Percentiles rank a stretch among this genome's conserved stretches.
Evolutionary conservation across 2,113 vertebrate species (phyloP).

Genomic region (Pelecanoides urinatrix): DNA sequence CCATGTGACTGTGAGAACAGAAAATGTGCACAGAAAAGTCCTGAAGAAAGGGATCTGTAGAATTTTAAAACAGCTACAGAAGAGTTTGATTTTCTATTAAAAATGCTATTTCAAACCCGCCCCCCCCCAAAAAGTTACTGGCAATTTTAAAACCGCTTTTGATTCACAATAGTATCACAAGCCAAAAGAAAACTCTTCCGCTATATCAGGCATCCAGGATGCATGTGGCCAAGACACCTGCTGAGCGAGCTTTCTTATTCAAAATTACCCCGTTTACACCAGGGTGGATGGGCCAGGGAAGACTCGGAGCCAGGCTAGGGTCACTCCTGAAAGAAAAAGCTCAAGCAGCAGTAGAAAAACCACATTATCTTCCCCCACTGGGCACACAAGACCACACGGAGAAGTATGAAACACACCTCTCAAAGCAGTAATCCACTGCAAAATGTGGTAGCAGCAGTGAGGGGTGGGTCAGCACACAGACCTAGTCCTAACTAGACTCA

Average conservation of each 20-base stretch:
- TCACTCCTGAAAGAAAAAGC: not conserved
- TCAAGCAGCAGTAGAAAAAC: not conserved
- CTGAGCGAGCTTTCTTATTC: not conserved
- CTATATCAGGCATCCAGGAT: not conserved
- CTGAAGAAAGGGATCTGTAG: not conserved
- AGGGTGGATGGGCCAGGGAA: not conserved
- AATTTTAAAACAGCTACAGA: not conserved
- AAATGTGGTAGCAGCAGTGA: fast-evolving
- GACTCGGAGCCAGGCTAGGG: not conserved
- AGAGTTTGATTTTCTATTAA: not conserved
- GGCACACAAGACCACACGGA: not conserved
- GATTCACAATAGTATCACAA: not conserved
- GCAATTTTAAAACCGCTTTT: not conserved
- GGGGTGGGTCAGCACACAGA: not conserved
- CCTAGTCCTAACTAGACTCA: not conserved
- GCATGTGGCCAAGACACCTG: not conserved
- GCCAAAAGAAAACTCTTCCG: not conserved
- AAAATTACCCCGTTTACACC: not conserved
- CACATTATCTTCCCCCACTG: not conserved
- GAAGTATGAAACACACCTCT: not conserved
- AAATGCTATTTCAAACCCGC: not conserved
- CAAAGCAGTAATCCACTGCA: not conserved
- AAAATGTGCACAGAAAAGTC: fast-evolving
- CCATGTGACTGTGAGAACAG: not conserved
- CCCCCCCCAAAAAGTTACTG: not conserved